Evolutionary conservation across 2,888 invertebrate species (phyloP), one percentile per base, ranked within the genome.

Genomic region (Latrodectus elegans): DNA sequence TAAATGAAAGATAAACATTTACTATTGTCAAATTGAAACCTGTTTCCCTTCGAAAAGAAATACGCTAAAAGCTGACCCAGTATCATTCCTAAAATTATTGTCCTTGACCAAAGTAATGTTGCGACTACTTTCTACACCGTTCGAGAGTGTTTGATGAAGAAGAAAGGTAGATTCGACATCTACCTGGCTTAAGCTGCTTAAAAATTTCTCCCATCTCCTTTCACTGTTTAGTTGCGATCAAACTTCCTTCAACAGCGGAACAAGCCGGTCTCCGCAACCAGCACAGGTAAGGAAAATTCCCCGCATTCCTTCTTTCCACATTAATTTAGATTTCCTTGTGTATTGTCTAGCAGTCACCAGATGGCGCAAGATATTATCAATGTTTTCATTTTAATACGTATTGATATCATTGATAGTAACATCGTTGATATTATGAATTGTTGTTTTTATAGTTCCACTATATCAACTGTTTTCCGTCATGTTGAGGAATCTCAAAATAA

Each of bases 71-170:
- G 78, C 55, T 88, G 87, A 88, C 87, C 87, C 65, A 88, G 64
- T 88, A 83, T 70, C 87, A 70, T 65, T 85, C 52, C 81, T 60
- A 15, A 12, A 60, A n/a, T 15, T 53, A 67, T 65, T 73, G 83
- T 71, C 87, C 87, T 88, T 88, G 87, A 88, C 87, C 87, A 88
- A 64, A 22, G 82, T 71, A 73, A 26, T 81, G 72, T 88, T 83
- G 67, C 52, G 83, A 79, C 78, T 83, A 82, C 87, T 79, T 78
- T 79, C 60, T 15, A 60, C 8, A 6, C 12, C 8, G 11, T 60
- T 11, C 12, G 60, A 12, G 6, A 15, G 14, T 15, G 60, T 60
- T 11, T 60, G 60, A 60, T n/a, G 60, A 11, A 51, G 65, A 15
- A 60, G 60, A 73, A 82, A 65, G 74, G 65, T 68, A 82, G 73